phyloP scores from a whole-genome alignment of 2,113 vertebrate genomes.

The Malaclemys terrapin region DNA sequence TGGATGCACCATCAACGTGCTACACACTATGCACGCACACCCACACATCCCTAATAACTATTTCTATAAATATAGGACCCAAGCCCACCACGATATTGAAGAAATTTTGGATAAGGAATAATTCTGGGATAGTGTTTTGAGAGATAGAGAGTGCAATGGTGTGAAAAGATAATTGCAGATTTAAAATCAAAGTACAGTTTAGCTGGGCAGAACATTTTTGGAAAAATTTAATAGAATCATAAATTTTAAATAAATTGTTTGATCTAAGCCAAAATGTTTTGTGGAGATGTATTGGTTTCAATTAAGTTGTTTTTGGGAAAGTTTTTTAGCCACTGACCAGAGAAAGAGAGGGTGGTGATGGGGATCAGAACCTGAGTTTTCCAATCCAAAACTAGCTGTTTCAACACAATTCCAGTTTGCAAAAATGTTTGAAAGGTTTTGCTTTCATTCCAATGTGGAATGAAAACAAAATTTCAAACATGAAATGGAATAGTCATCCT shows the following conservation, averaged over 20 bases:
- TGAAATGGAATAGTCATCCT: background rate
- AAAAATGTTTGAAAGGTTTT: background rate
- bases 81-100: background rate
- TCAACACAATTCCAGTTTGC: background rate
- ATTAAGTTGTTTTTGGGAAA: too few species aligned
- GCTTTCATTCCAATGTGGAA: background rate
- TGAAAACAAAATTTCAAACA: fast-evolving
- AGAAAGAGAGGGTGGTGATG: too few species aligned
- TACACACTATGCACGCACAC: too few species aligned
- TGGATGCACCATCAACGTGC: background rate
- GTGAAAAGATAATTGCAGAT: background rate
- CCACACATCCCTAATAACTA: background rate
- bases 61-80: background rate
- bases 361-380: background rate
- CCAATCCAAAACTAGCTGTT: background rate
- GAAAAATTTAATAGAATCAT: background rate
- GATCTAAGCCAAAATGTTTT: background rate
- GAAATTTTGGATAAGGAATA: background rate
- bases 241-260: background rate
- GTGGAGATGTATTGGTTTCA: background rate
- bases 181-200: background rate
- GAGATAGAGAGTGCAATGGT: background rate
- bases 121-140: background rate
- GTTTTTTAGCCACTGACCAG: too few species aligned
- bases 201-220: background rate